phyloP scores from a whole-genome alignment of 2,888 invertebrate genomes.

The Tinea semifulvella region DNA sequence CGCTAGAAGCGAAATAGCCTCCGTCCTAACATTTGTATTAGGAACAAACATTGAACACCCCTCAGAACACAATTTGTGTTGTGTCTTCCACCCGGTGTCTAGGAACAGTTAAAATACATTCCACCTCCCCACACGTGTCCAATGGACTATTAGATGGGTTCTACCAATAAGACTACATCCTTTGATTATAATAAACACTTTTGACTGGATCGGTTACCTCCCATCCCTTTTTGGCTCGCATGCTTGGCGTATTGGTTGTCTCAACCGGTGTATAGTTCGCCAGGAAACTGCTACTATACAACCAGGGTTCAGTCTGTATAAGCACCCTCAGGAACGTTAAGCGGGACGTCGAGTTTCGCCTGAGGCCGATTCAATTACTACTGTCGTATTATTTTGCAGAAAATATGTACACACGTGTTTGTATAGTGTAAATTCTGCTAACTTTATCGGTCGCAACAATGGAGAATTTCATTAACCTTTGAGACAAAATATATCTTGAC shows the following conservation, averaged over 20 bases:
- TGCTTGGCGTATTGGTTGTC: constrained; percentile 23
- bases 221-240: constrained; percentile 28
- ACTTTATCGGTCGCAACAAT: constrained; percentile 12
- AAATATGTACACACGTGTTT: constrained; percentile 43
- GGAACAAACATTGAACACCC: constrained; percentile 19
- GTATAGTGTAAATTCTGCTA: constrained; percentile 14
- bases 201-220: constrained; percentile 34
- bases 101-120: constrained; percentile 31
- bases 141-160: constrained; percentile 16
- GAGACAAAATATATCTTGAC: not conserved
- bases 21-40: constrained; percentile 46
- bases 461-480: constrained; percentile 4
- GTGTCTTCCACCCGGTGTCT: constrained; percentile 29
- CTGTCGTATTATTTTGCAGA: constrained; percentile 62
- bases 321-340: constrained; percentile 61
- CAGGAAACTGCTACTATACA: constrained; percentile 40
- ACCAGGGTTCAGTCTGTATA: constrained; percentile 25
- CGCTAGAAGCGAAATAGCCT: constrained; percentile 56
- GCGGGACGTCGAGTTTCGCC: constrained; percentile 36
- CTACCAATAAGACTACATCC: constrained; percentile 36
- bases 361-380: constrained; percentile 66
- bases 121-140: constrained; percentile 38
- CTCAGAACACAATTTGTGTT: constrained; percentile 33
- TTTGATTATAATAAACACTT: constrained; percentile 66
- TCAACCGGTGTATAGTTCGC: constrained; percentile 44